Evolutionary conservation across 2,113 vertebrate genomes (phyloP), one percentile per base, ranked within the genome.

Genomic region (Cariama cristata): DNA sequence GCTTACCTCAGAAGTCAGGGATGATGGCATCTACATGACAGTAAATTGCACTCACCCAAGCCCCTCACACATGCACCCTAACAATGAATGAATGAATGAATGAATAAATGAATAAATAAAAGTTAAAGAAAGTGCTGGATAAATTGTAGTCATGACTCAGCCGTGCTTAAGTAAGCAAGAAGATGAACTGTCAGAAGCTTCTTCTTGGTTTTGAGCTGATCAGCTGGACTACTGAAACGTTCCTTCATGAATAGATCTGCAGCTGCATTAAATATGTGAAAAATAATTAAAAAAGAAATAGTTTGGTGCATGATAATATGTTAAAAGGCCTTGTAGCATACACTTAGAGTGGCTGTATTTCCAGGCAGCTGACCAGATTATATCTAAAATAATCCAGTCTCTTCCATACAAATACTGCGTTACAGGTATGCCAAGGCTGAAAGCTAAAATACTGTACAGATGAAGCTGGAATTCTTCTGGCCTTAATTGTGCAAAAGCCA

Each of bases 171-270:
- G 69, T 8, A 90, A 93, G 86, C 88, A 95, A 58, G 75, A 89
- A 72, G 68, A 94, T 76, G 60, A 94, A 92, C 60, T 96, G 92
- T 85, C 95, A 95, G 84, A 69, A 89, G 79, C 79, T 94, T 6
- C 87, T 60, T 3, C 77, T 81, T 75, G 47, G 27, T 38, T 96
- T 88, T 74, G 72, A 96, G 93, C 77, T 88, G 80, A 93, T 88
- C 75, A 92, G 89, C 64, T 94, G 77, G 96, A 59, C 52, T 73
- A 22, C 38, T 92, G 93, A 97, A 92, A 92, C 64, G 66, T 40
- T 90, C 32, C 87, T 62, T 62, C 59, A n/a, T 69, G 17, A 95
- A 82, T 44, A 95, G 44, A 64, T 62, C 59, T 79, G 71, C 50
- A 88, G 72, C 71, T 95, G 72, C 59, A 81, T 21, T 89, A 76